A percentile compares a stretch with the other conserved stretches of the same genome.
phyloP scores from a whole-genome alignment of 2,113 vertebrate species.

The Sylvietta virens region DNA sequence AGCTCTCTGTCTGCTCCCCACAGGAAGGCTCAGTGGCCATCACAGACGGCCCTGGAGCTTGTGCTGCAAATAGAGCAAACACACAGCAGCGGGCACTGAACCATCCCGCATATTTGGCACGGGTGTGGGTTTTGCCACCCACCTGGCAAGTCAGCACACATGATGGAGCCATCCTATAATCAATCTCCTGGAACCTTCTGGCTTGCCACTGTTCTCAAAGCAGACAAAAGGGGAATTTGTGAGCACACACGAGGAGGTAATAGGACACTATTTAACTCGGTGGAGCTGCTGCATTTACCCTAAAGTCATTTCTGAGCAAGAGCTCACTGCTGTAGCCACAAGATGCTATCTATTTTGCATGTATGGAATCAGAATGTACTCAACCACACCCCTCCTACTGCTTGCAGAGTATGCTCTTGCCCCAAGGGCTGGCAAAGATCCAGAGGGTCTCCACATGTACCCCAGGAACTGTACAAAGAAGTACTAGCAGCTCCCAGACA shows the following conservation, averaged over 20 bases:
- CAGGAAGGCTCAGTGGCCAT: background rate
- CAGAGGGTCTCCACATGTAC: background rate
- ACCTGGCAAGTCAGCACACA: background rate
- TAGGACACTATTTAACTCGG: background rate
- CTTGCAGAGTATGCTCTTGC: background rate
- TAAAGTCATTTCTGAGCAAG: background rate
- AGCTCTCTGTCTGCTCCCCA: background rate
- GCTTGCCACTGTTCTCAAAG: background rate
- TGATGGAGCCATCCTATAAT: background rate
- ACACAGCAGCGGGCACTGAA: background rate
- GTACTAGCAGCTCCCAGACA: background rate
- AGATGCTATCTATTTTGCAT: background rate
- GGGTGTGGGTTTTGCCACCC: background rate
- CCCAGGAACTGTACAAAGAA: background rate
- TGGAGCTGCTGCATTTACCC: background rate
- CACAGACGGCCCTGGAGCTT: background rate
- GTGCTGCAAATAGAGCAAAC: background rate
- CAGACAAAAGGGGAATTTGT: background rate
- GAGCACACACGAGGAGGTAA: background rate
- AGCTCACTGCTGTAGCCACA: background rate
- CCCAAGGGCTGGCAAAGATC: background rate
- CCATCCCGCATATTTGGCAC: background rate
- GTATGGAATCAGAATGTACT: background rate
- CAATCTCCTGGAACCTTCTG: background rate
- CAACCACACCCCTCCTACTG: background rate